Evolutionary conservation across 64 coral and sea anemone genomes (phyloP).

Genomic region (Montipora cactus): DNA sequence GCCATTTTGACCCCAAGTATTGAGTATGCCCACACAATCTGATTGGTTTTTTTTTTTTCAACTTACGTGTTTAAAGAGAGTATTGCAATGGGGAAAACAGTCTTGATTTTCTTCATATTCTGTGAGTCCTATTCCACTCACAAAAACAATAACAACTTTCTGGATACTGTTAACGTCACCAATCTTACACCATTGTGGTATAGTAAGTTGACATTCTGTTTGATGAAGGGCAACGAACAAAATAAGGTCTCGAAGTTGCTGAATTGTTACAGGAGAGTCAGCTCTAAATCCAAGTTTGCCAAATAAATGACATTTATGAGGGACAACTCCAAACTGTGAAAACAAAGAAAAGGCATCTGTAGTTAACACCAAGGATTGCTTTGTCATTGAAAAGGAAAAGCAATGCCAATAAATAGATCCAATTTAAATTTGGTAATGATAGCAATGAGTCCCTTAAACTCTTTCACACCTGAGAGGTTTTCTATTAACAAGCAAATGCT

Average conservation of each 20-base stretch:
- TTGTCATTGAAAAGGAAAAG: too few relatives aligned
- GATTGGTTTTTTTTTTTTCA: neutral
- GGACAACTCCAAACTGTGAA: neutral
- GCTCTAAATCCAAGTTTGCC: neutral
- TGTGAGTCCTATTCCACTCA: constrained; percentile 70
- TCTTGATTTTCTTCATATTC: constrained; percentile 51
- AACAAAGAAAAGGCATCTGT: too few relatives aligned
- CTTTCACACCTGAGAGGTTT: too few relatives aligned
- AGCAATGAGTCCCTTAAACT: too few relatives aligned
- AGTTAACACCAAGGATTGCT: too few relatives aligned
- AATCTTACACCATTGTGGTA: constrained; percentile 58
- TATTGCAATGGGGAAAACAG: constrained; percentile 44
- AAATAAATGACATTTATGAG: neutral
- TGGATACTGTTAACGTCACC: constrained; percentile 26
- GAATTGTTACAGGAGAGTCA: neutral
- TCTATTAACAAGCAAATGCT: too few relatives aligned
- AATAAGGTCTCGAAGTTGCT: constrained; percentile 69
- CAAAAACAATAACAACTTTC: constrained; percentile 71
- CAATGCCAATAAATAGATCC: too few relatives aligned
- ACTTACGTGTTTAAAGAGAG: constrained; percentile 65
- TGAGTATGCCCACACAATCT: too few relatives aligned
- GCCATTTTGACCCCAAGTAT: too few relatives aligned
- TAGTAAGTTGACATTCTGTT: neutral
- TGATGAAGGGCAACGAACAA: constrained; percentile 38
- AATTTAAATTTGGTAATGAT: too few relatives aligned